Percentiles rank a stretch among this genome's conserved stretches.
Conservation (phyloP, 2,888 invertebrate genomes). For the Eledona agricola region DNA sequence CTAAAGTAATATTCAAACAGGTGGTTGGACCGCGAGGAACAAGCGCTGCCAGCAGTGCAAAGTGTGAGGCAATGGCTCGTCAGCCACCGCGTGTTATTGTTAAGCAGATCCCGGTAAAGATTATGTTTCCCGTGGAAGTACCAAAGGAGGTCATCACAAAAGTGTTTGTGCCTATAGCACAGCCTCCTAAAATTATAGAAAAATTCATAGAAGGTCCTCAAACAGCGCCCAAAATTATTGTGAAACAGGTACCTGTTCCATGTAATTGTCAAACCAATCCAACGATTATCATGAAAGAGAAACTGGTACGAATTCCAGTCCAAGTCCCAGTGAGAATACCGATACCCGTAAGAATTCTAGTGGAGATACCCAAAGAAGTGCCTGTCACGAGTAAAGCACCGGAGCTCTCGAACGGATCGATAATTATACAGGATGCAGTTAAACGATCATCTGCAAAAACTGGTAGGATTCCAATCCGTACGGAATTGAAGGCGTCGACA, state of each 20-base stretch:
- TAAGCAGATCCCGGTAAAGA: slow-evolving; percentile 8
- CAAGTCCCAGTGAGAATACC: neutral
- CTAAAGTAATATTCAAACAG: slow-evolving; percentile 32
- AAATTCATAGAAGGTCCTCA: slow-evolving; percentile 2
- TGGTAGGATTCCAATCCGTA: too few species aligned
- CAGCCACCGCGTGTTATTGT: slow-evolving; percentile 6
- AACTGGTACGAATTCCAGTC: slow-evolving; percentile 1
- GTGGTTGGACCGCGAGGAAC: slow-evolving; percentile 16
- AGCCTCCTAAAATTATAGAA: slow-evolving; percentile 14
- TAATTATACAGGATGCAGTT: too few species aligned
- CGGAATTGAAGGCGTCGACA: too few species aligned
- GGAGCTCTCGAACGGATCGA: too few species aligned
- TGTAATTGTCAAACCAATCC: slow-evolving; percentile 2
- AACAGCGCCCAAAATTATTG: slow-evolving; percentile 2
- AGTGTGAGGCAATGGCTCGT: neutral
- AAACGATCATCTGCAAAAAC: too few species aligned
- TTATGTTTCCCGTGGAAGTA: too few species aligned
- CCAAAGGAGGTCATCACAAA: slow-evolving; percentile 7
- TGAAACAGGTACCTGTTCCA: slow-evolving; percentile 5
- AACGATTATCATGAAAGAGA: neutral
- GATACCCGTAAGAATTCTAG: neutral
- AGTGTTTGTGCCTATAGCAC: slow-evolving; percentile 3
- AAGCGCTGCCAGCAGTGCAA: too few species aligned
- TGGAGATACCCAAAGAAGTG: too few species aligned
- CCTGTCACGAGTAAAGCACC: too few species aligned